Evolutionary conservation across 2,888 invertebrate genomes (phyloP).

Genomic region (Eudasyphora cyanicolor): DNA sequence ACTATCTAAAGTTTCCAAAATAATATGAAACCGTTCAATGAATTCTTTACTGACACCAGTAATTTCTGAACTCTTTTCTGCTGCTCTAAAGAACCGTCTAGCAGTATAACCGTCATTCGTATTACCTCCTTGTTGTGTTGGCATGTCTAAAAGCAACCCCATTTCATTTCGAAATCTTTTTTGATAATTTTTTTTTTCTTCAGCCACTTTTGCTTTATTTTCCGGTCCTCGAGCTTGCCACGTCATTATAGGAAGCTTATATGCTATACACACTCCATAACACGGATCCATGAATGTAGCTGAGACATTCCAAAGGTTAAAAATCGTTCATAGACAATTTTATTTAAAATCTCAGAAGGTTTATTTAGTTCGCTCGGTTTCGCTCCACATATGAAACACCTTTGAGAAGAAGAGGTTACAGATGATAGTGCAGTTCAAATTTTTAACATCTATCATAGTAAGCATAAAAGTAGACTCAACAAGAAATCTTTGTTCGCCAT

Average conservation of each 20-base stretch:
- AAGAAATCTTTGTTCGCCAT: too few species aligned
- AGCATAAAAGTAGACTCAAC: background rate
- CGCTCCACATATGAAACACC: constrained; percentile 38
- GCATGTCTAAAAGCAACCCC: constrained; percentile 35
- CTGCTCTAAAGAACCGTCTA: too few species aligned
- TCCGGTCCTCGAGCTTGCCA: too few species aligned
- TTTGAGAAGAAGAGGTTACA: constrained; percentile 40
- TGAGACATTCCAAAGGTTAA: constrained; percentile 37
- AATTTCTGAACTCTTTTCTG: too few species aligned
- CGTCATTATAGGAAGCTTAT: too few species aligned
- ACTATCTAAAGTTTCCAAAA: too few species aligned
- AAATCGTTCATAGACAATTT: constrained; percentile 27
- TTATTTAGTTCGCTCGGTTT: constrained; percentile 46
- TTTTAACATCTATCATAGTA: constrained; percentile 18
- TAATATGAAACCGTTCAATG: too few species aligned
- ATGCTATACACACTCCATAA: constrained; percentile 47
- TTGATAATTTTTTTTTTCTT: background rate
- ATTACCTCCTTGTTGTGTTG: constrained; percentile 22
- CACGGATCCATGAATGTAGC: constrained; percentile 45
- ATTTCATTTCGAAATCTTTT: background rate
- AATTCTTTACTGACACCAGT: too few species aligned
- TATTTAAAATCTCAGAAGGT: constrained; percentile 36
- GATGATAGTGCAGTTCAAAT: constrained; percentile 39
- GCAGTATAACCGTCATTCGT: too few species aligned
- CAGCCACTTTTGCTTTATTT: too few species aligned